Base-by-base conservation (phyloP, 2,113 vertebrate genomes). In the Nymphicus hollandicus region DNA sequence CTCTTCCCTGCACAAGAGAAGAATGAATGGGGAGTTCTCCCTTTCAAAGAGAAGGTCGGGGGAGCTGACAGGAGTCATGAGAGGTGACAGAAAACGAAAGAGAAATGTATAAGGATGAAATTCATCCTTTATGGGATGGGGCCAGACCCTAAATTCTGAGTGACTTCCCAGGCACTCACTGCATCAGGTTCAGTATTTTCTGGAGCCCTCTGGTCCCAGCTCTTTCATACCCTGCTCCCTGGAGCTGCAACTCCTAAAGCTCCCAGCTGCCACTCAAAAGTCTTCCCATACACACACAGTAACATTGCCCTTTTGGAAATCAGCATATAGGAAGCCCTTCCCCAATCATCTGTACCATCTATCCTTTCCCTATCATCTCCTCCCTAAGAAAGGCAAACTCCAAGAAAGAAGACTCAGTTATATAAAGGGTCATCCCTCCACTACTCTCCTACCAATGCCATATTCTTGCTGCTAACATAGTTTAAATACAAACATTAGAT, bases 101-200 rank as follows among this genome's bases (percentile, higher is more conserved):
- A 83, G 63, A 81, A 63, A 50, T 1, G 4, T 9, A 16, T 1
- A 27, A 84, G 15, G 27, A 52, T 41, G 47, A 89, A 86, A 63
- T 56, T 22, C 22, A 15, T 44, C 13, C 35, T 50, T 60, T 43
- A 60, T 1, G 18, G 41, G 35, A 25, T 0, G 0, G 11, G 4
- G 9, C 7, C 43, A 70, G 64, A 73, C 6, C 24, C 13, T 46
- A 78, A 70, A 35, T 1, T 25, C 46, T 4, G 23, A 29, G 11
- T 5, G n/a, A 35, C 28, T 39, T 64, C 13, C 17, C 0, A 0
- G 9, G 49, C 37, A 33, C 44, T 41, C 23, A 3, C 6, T 68
- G 66, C 35, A 3, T 6, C 27, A 89, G 15, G 50, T 24, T 70
- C 46, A 52, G 17, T 17, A 46, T 13, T 56, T 76, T 31, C 41